Evolutionary conservation across 2,888 invertebrate species (phyloP).

Genomic region (Phymatocera aterrima): DNA sequence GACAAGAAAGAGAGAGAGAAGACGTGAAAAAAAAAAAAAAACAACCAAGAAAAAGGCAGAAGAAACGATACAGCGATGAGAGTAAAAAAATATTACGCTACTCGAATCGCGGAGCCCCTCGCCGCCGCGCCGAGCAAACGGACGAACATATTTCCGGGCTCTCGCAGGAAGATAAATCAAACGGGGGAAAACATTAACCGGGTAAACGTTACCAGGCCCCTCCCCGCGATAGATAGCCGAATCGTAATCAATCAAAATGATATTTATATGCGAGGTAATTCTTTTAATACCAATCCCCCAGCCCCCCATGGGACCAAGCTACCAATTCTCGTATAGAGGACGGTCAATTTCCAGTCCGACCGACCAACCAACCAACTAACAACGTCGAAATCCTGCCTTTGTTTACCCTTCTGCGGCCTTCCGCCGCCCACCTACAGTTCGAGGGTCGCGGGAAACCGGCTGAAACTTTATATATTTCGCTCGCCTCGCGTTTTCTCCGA

Average conservation of each 20-base stretch:
- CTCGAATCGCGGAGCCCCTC: slow-evolving; percentile 6
- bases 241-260: slow-evolving; percentile 61
- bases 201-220: slow-evolving; percentile 12
- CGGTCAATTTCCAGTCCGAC: slow-evolving; percentile 31
- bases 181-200: slow-evolving; percentile 48
- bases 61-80: not conserved
- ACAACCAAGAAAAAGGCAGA: not conserved
- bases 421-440: no score
- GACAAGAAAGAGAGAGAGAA: not conserved
- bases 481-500: slow-evolving; percentile 32
- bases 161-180: slow-evolving; percentile 55
- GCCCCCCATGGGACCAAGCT: not conserved
- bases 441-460: slow-evolving; percentile 12
- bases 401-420: slow-evolving; percentile 40
- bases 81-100: not conserved
- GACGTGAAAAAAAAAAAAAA: not conserved
- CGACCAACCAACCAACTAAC: slow-evolving; percentile 23
- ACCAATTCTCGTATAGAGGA: not conserved
- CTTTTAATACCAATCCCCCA: slow-evolving; percentile 40
- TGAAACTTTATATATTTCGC: slow-evolving; percentile 37
- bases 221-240: slow-evolving; percentile 39
- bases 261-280: slow-evolving; percentile 55
- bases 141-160: slow-evolving; percentile 44
- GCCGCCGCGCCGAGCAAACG: slow-evolving; percentile 15
- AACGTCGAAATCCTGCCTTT: slow-evolving; percentile 25